These are phyloP conservation scores for Euclidia mi DNA, from an alignment of 2,888 invertebrate genomes.

Conservation along the genomic window DNA sequence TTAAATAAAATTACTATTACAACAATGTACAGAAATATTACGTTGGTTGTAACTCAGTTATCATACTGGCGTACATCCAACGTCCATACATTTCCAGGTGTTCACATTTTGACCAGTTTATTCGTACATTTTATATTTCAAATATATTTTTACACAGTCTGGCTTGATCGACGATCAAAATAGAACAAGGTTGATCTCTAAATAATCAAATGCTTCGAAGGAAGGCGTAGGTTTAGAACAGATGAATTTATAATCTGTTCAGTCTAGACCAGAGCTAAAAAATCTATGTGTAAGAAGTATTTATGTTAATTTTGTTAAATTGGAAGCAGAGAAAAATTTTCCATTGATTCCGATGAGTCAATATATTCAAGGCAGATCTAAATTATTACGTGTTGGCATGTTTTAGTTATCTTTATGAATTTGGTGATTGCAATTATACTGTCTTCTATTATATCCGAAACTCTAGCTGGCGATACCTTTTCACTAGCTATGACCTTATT, in stretches of 20 bases:
- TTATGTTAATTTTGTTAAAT: too few species aligned
- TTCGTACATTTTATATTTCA: slow-evolving; percentile 71
- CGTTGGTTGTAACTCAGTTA: slow-evolving; percentile 49
- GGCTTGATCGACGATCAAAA: slow-evolving; percentile 72
- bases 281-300: slow-evolving; percentile 17
- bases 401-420: too few species aligned
- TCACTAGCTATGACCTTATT: too few species aligned
- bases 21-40: slow-evolving; percentile 20
- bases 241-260: slow-evolving; percentile 50
- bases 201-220: slow-evolving; percentile 72
- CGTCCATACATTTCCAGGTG: slow-evolving; percentile 70
- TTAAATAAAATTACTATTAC: slow-evolving; percentile 6
- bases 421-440: too few species aligned
- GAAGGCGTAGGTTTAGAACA: slow-evolving; percentile 68
- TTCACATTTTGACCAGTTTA: slow-evolving; percentile 69
- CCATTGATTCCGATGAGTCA: slow-evolving; percentile 5
- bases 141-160: slow-evolving; percentile 75
- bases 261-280: slow-evolving; percentile 37
- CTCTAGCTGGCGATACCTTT: too few species aligned
- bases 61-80: slow-evolving; percentile 76
- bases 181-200: slow-evolving; percentile 82
- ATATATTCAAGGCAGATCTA: neutral
- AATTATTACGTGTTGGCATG: too few species aligned
- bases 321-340: slow-evolving; percentile 26
- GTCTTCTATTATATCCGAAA: too few species aligned